Base-by-base conservation (phyloP, 2,113 vertebrate genomes). In the Rhizomys pruinosus region DNA sequence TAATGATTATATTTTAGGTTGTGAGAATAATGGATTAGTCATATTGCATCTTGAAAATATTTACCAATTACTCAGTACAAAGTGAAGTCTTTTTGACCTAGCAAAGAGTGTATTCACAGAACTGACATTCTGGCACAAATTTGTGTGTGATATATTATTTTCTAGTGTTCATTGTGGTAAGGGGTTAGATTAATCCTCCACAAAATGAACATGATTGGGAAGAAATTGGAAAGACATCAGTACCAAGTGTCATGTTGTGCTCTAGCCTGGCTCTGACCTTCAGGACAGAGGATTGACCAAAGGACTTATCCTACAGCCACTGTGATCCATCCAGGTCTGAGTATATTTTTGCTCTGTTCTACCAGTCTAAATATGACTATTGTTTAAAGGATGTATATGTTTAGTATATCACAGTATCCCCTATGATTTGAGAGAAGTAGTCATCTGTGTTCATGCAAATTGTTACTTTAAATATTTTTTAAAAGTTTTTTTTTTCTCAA, bases 401-500 rank as follows among this genome's bases (percentile, higher is more conserved):
- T 98, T 97, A 98, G 94, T 97, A 97, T 98, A 97, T 97, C 97
- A 98, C 95, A 96, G 85, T 97, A 93, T 96, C 55, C 92, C 97
- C 96, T 98, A 97, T 92, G 91, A 97, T 98, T 98, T 97, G 96
- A 97, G 97, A 97, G 95, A 98, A 91, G 87, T 96, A 98, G 92
- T 97, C 96, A 96, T 97, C 71, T 79, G 89, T 97, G 94, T 97
- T 98, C 98, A 98, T 98, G 98, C 97, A 98, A 97, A 97, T 97
- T 97, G 96, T 97, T 97, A 97, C 97, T 86, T 87, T 93, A 93
- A 77, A 44, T 94, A 76, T 42, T 89, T 89, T 95, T 23, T 32
- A 78, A 72, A 6, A 1, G 11, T 11, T 52, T 90, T 96, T 94
- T 96, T 94, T 97, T 92, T 15, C 93, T 97, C 94, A 97, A 96